These are phyloP conservation scores for Adelosebastes latens DNA, from an alignment of 2,797 vertebrate genomes.

Conservation along the genomic window DNA sequence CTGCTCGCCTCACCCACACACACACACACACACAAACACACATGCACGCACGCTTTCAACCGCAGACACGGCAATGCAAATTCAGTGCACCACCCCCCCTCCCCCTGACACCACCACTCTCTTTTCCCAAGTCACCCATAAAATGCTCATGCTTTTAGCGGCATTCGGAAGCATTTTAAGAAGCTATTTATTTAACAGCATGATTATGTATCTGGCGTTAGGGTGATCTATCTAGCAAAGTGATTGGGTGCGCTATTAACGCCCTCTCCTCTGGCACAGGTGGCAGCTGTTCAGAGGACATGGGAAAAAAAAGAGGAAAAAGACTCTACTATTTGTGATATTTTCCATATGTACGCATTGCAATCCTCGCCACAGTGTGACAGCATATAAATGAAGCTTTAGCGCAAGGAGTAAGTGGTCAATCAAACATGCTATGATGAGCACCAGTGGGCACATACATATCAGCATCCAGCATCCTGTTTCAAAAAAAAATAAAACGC, in stretches of 20 bases:
- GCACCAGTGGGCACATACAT: constrained; percentile 25
- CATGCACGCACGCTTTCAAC: constrained; percentile 11
- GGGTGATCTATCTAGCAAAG: constrained; percentile 49
- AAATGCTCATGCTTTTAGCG: constrained; percentile 64
- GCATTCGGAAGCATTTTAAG: constrained; percentile 66
- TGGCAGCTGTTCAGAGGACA: constrained; percentile 61
- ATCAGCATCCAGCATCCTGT: constrained; percentile 9
- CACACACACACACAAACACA: background rate
- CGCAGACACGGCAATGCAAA: constrained; percentile 45
- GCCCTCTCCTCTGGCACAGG: constrained; percentile 56
- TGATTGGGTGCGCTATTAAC: constrained; percentile 51
- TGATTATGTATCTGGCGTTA: constrained; percentile 66
- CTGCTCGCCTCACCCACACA: constrained; percentile 14
- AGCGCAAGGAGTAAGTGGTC: constrained; percentile 39
- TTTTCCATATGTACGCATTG: constrained; percentile 26
- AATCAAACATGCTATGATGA: constrained; percentile 38
- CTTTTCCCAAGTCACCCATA: constrained; percentile 58
- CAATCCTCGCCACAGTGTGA: constrained; percentile 17
- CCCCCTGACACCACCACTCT: constrained; percentile 31
- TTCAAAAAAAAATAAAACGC: constrained; percentile 22
- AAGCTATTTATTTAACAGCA: constrained; percentile 70
- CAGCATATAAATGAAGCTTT: constrained; percentile 46
- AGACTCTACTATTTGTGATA: constrained; percentile 4
- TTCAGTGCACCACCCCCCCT: constrained; percentile 1
- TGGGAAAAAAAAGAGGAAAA: background rate